Evolutionary conservation across 1,140 invertebrate species (phyloP).

Genomic region (Eumaeus atala): DNA sequence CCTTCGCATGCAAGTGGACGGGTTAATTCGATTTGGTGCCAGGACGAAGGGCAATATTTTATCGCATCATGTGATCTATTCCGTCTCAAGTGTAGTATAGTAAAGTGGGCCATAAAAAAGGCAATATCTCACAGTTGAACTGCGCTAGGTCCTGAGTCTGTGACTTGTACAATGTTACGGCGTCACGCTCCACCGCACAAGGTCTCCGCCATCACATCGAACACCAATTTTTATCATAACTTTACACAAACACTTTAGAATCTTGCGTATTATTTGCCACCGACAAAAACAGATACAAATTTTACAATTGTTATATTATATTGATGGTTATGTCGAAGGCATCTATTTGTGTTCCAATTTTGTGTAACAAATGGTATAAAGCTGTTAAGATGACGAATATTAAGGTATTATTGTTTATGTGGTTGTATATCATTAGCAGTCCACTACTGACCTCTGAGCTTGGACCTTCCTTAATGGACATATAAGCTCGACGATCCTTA

Average conservation of each 20-base stretch:
- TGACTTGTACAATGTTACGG: constrained; percentile 70
- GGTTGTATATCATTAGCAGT: too few relatives aligned
- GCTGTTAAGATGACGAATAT: too few relatives aligned
- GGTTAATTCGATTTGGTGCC: constrained; percentile 69
- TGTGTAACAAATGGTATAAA: too few relatives aligned
- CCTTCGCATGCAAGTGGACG: constrained; percentile 69
- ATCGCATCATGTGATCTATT: constrained; percentile 73
- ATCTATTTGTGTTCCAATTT: too few relatives aligned
- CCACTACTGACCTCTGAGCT: too few relatives aligned
- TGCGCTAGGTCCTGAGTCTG: constrained; percentile 55
- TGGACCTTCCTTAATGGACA: too few relatives aligned
- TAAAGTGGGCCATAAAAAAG: constrained; percentile 71
- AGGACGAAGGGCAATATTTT: constrained; percentile 65
- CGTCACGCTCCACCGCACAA: constrained; percentile 36
- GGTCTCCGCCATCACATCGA: neutral
- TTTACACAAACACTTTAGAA: neutral
- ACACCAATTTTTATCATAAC: neutral
- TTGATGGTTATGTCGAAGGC: neutral
- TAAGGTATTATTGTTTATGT: too few relatives aligned
- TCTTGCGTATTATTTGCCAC: neutral
- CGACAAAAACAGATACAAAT: too few relatives aligned
- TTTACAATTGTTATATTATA: constrained; percentile 13
- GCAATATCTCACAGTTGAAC: constrained; percentile 71
- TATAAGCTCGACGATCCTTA: too few relatives aligned
- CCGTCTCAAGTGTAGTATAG: constrained; percentile 69